Percentiles rank a stretch among this genome's conserved stretches.
Evolutionary conservation across 2,888 invertebrate genomes (phyloP).

Genomic region (Yponomeuta cagnagella): DNA sequence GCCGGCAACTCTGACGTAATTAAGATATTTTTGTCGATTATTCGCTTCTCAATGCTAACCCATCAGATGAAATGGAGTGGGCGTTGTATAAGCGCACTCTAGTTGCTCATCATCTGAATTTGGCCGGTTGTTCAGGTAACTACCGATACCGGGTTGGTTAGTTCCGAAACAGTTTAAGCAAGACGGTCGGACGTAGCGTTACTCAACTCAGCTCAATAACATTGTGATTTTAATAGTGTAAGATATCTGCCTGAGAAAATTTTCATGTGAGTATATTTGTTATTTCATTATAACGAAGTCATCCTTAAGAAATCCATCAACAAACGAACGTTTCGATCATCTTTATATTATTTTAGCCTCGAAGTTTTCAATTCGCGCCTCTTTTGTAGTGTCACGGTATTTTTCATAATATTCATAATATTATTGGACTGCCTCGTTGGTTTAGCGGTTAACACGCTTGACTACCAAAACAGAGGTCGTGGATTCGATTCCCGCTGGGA

Average conservation of each 20-base stretch:
- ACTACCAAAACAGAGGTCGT: no score
- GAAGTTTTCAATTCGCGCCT: no score
- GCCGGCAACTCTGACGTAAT: conserved; percentile 41
- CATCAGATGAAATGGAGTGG: conserved; percentile 26
- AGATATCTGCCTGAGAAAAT: neutral
- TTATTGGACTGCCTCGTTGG: no score
- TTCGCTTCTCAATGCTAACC: conserved; percentile 27
- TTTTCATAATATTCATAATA: no score
- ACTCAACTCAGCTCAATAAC: conserved; percentile 17
- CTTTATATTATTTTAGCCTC: no score
- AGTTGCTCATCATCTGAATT: conserved; percentile 22
- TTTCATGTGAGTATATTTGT: neutral
- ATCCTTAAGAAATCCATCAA: no score
- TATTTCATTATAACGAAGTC: no score
- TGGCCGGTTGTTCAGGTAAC: conserved; percentile 21
- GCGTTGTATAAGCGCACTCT: conserved; percentile 9
- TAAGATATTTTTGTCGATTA: conserved; percentile 53
- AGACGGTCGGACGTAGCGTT: conserved; percentile 34
- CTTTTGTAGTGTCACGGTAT: no score
- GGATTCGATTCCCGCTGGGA: no score
- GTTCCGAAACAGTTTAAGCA: conserved; percentile 17
- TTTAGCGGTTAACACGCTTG: no score
- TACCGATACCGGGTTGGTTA: neutral
- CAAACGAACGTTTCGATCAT: no score
- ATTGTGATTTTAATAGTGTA: neutral